A percentile compares a stretch with the other conserved stretches of the same genome.
Evolutionary conservation across 35 echinoderm and acorn worm species (phyloP).

Genomic region (Ophioderma brevispina): DNA sequence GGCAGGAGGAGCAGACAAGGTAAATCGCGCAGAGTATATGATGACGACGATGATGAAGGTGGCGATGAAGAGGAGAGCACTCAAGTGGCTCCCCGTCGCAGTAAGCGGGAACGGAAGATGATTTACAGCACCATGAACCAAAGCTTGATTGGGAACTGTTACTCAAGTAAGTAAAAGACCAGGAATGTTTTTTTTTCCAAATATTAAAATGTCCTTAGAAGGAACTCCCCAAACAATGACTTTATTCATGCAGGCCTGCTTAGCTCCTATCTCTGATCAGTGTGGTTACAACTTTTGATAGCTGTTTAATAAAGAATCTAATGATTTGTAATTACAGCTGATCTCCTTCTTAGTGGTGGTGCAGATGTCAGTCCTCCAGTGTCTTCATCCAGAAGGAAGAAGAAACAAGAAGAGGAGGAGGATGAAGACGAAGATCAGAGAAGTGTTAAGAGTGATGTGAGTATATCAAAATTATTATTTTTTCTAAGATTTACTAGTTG

Average conservation of each 20-base stretch:
- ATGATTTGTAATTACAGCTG: not conserved
- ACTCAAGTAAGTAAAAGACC: conserved; percentile 5
- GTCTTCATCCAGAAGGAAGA: not conserved
- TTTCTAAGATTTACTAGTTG: no score
- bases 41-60: not conserved
- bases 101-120: conserved; percentile 52
- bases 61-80: conserved; percentile 9
- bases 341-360: not conserved
- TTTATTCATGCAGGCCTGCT: no score
- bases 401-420: not conserved
- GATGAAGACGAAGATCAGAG: conserved; percentile 26
- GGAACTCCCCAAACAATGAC: no score
- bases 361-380: not conserved
- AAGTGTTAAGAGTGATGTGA: not conserved
- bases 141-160: conserved; percentile 46
- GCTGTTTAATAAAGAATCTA: no score
- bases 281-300: no score
- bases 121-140: conserved; percentile 80
- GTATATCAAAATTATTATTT: no score
- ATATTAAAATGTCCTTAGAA: no score
- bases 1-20: not conserved
- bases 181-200: no score
- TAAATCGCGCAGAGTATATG: conserved; percentile 6
- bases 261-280: no score
- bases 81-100: conserved; percentile 42